Conservation (phyloP, 2,113 vertebrate genomes). For the Rhea pennata region DNA sequence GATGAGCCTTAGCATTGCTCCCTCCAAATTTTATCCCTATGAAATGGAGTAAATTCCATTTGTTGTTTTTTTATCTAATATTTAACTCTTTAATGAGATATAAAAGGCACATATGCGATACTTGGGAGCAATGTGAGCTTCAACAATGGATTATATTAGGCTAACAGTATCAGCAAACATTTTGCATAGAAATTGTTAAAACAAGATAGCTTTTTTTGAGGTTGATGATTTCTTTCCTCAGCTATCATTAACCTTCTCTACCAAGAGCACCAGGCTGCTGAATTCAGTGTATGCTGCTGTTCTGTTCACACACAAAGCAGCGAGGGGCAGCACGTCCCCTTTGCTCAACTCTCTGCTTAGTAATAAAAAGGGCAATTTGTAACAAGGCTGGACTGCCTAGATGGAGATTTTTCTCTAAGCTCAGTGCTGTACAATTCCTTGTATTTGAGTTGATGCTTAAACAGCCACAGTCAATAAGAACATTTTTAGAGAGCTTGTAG, state of each 20-base stretch:
- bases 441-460: not conserved
- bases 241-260: not conserved
- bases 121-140: not conserved
- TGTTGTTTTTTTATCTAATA: not conserved
- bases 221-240: not conserved
- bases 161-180: not conserved
- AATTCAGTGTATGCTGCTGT: not conserved
- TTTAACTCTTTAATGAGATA: not conserved
- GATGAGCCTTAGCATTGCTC: rapidly evolving
- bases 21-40: not conserved
- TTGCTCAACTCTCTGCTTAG: not conserved
- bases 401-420: not conserved
- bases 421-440: not conserved
- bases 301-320: not conserved
- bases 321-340: not conserved
- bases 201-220: not conserved
- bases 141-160: rapidly evolving
- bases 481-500: not conserved
- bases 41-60: not conserved
- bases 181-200: not conserved
- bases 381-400: not conserved
- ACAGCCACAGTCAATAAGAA: not conserved
- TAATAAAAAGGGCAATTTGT: not conserved
- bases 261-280: not conserved
- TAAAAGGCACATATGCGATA: rapidly evolving